Evolutionary conservation across 1,140 invertebrate species (phyloP), one percentile per base, ranked within the genome.

Genomic region (Hyles vespertilio): DNA sequence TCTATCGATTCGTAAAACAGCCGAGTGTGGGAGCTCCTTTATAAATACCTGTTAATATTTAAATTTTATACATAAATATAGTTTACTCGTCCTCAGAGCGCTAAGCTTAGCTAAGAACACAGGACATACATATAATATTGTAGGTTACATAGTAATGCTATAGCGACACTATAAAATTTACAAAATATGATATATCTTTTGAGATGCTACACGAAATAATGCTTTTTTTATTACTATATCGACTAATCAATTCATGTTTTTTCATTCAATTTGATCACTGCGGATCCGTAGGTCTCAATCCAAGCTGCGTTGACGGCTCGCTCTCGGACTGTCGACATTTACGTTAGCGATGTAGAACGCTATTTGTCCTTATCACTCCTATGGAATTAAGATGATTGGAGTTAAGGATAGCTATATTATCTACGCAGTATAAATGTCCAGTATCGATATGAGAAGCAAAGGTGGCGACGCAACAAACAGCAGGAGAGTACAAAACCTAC

Each of bases 101-200:
- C 78, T 88, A 86, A 87, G 84, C 82, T 82, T 88, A 82, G 79
- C 77, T 76, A 82, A 79, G 70, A 79, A 74, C 74, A 72, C 67
- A 77, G 75, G 73, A 81, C 74, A 78, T 78, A 84, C 62, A 74
- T 76, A 74, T 71, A 67, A 61, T 57, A 66, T 74, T 69, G 70
- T 74, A 87, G 78, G 66, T 79, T 83, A 85, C 67, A 84, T 79
- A 79, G 63, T 79, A 72, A 74, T 67, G 81, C 82, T 88, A 84
- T 86, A 88, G 85, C 85, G 75, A 87, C 79, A 83, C 84, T 88
- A 88, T 87, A 88, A 87, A 88, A 88, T 88, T 85, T 88, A 88
- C 85, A 88, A 88, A 88, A 88, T 88, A 88, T 88, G 85, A 88
- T 85, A 84, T 88, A 84, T 85, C 78, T 87, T 84, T 83, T 81